phyloP scores from a whole-genome alignment of 2,888 invertebrate species.

The Ophraella communa region DNA sequence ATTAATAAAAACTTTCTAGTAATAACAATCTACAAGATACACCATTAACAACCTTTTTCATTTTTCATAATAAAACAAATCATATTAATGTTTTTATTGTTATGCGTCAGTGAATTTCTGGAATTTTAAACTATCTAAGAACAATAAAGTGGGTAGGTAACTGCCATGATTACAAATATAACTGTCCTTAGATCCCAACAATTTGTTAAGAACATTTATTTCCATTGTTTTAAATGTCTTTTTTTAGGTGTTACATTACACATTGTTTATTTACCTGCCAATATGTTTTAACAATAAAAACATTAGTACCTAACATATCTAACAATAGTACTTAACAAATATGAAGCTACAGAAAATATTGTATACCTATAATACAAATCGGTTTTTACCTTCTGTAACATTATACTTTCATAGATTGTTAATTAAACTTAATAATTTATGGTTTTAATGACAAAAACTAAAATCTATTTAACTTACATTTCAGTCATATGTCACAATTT shows the following conservation, averaged over 20 bases:
- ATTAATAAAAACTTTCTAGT: conserved; percentile 59
- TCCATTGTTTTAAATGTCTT: too few relatives aligned
- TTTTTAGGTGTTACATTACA: too few relatives aligned
- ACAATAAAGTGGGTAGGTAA: too few relatives aligned
- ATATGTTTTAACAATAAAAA: conserved; percentile 2
- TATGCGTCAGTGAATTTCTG: not conserved
- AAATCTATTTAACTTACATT: not conserved
- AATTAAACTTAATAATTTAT: not conserved
- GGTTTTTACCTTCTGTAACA: not conserved
- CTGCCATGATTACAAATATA: conserved; percentile 6
- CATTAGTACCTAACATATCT: not conserved
- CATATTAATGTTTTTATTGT: conserved; percentile 22
- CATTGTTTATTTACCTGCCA: not conserved
- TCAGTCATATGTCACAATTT: conserved; percentile 5
- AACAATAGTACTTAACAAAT: not conserved
- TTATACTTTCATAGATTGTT: not conserved
- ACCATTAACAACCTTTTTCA: conserved; percentile 58
- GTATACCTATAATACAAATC: too few relatives aligned
- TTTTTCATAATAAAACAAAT: conserved; percentile 31
- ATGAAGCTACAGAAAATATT: conserved; percentile 2
- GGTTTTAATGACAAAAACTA: not conserved
- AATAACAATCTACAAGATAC: conserved; percentile 61
- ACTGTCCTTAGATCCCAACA: conserved; percentile 4
- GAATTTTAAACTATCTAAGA: too few relatives aligned
- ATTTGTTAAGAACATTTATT: too few relatives aligned